Evolutionary conservation across 1,140 invertebrate species (phyloP).

Genomic region (Drosophila arizonae): DNA sequence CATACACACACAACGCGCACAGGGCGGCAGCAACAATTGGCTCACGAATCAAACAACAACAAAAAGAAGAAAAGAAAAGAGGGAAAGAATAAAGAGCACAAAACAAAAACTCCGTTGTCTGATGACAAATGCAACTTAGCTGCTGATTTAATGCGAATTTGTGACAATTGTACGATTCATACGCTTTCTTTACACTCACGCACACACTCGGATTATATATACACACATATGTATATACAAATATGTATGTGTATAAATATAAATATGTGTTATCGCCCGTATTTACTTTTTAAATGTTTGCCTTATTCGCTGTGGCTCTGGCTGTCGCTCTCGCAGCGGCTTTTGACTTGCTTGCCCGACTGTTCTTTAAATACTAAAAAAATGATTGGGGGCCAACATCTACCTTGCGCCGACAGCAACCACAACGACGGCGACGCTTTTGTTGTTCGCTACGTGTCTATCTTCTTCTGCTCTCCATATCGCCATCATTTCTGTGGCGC

Average conservation of each 20-base stretch:
- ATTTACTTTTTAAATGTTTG: slow-evolving; percentile 51
- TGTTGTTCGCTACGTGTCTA: slow-evolving; percentile 52
- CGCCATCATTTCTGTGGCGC: slow-evolving; percentile 42
- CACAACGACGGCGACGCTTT: slow-evolving; percentile 34
- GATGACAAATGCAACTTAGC: slow-evolving; percentile 48
- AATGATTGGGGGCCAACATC: slow-evolving; percentile 45
- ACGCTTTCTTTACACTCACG: slow-evolving; percentile 14
- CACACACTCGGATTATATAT: slow-evolving; percentile 5
- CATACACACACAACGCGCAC: neutral
- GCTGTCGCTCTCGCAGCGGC: slow-evolving; percentile 36
- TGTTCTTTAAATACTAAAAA: slow-evolving; percentile 57
- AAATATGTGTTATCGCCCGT: slow-evolving; percentile 30
- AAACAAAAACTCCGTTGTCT: slow-evolving; percentile 33
- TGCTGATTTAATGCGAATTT: slow-evolving; percentile 9
- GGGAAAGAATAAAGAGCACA: slow-evolving; percentile 15
- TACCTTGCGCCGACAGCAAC: slow-evolving; percentile 44
- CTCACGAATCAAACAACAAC: slow-evolving; percentile 13
- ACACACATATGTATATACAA: neutral
- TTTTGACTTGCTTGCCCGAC: slow-evolving; percentile 52
- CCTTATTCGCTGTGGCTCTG: slow-evolving; percentile 30
- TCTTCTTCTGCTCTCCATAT: slow-evolving; percentile 44
- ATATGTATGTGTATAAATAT: slow-evolving; percentile 7
- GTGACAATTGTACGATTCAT: slow-evolving; percentile 38
- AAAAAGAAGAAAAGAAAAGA: slow-evolving; percentile 11
- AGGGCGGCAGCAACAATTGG: slow-evolving; percentile 40